Percentiles rank a stretch among this genome's conserved stretches.
Evolutionary conservation across 2,113 vertebrate species (phyloP).

Genomic region (Lutjanus erythropterus): DNA sequence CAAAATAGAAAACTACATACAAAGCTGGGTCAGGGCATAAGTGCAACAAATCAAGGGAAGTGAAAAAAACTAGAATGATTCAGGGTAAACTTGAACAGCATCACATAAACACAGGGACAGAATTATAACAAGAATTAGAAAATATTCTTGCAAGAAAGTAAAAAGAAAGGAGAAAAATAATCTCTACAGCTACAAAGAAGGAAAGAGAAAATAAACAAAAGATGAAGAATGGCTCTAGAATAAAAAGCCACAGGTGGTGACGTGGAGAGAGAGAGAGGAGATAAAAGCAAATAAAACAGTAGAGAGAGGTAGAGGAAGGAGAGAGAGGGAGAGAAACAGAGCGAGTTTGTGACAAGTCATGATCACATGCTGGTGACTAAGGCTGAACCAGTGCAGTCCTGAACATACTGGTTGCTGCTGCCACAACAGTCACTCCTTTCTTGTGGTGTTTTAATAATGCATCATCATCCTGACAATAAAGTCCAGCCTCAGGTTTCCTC

Average conservation of each 20-base stretch:
- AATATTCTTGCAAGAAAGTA: too few species aligned
- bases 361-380: conserved; percentile 40
- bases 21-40: too few species aligned
- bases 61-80: not conserved
- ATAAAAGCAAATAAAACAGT: not conserved
- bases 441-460: conserved; percentile 37
- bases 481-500: conserved; percentile 22
- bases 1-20: too few species aligned
- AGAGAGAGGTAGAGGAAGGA: not conserved
- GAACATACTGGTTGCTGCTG: not conserved
- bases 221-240: not conserved
- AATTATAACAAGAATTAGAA: too few species aligned
- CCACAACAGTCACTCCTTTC: not conserved
- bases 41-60: not conserved
- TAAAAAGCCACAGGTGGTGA: too few species aligned
- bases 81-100: not conserved
- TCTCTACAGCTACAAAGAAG: not conserved
- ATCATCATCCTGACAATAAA: conserved; percentile 22
- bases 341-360: conserved; percentile 32
- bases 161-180: too few species aligned
- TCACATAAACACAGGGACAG: not conserved
- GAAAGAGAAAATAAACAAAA: not conserved
- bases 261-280: too few species aligned
- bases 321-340: not conserved
- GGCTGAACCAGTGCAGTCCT: conserved; percentile 37